A percentile compares a stretch with the other conserved stretches of the same genome.
Evolutionary conservation across 2,113 vertebrate genomes (phyloP).

Genomic region (Rhodinocichla rosea): DNA sequence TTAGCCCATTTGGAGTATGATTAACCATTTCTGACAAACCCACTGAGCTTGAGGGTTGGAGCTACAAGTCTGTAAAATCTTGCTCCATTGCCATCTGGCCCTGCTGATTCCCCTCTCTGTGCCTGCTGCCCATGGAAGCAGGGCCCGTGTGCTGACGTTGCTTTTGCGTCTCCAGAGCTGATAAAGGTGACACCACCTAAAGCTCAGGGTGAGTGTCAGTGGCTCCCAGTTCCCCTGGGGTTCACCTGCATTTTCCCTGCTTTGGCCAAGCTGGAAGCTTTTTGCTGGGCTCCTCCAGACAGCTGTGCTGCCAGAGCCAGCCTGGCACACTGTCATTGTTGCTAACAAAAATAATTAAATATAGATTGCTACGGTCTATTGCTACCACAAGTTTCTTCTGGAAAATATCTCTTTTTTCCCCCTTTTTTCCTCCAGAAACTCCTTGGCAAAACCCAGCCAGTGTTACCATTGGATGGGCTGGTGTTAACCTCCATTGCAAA

Average conservation of each 20-base stretch:
- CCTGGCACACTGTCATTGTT: neutral
- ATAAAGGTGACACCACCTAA: neutral
- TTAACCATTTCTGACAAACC: conserved; percentile 64
- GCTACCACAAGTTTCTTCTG: neutral
- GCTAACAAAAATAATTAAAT: neutral
- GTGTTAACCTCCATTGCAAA: neutral
- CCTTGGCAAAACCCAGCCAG: neutral
- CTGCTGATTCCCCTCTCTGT: neutral
- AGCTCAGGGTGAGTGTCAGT: neutral
- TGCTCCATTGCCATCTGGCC: conserved; percentile 40
- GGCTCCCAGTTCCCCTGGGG: neutral
- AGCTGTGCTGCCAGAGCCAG: neutral
- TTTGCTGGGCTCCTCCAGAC: neutral
- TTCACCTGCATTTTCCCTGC: neutral
- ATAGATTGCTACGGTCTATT: neutral
- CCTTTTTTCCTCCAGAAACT: rapidly evolving
- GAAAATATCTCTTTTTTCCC: neutral
- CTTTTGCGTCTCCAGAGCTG: neutral
- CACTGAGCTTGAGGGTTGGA: conserved; percentile 34
- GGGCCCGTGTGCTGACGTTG: neutral
- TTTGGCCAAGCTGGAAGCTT: neutral
- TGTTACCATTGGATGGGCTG: neutral
- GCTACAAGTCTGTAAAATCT: neutral
- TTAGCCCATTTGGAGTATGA: neutral
- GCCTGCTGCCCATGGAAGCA: rapidly evolving